A percentile compares a stretch with the other conserved stretches of the same genome.
Evolutionary conservation across 2,797 vertebrate genomes (phyloP).

Genomic region (Crotalus adamanteus): DNA sequence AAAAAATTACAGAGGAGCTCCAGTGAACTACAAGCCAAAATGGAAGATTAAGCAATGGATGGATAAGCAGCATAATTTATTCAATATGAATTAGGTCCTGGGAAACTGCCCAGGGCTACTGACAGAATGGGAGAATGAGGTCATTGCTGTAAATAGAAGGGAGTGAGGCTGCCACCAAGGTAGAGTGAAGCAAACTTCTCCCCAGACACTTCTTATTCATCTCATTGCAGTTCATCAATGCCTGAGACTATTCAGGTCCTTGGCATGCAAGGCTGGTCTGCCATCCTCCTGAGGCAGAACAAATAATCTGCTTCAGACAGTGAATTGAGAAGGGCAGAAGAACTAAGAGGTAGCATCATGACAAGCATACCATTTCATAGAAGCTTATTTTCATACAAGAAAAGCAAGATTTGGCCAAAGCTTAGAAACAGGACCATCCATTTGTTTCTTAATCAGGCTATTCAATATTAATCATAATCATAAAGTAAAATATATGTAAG

Average conservation of each 20-base stretch:
- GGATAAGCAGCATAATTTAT: background rate
- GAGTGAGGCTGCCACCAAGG: conserved; percentile 10
- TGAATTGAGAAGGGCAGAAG: background rate
- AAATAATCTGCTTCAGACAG: background rate
- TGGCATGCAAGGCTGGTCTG: background rate
- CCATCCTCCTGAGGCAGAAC: background rate
- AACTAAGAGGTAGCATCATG: too few relatives aligned
- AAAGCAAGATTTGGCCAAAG: too few relatives aligned
- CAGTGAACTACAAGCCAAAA: conserved; percentile 37
- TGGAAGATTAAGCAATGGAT: conserved; percentile 6
- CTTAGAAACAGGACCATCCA: too few relatives aligned
- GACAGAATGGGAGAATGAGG: background rate
- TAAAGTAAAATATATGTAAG: background rate
- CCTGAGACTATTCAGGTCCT: background rate
- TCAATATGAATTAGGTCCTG: background rate
- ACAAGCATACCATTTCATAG: too few relatives aligned
- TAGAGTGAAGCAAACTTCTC: background rate
- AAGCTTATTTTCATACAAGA: too few relatives aligned
- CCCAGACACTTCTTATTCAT: background rate
- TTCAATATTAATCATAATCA: background rate
- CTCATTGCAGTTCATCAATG: background rate
- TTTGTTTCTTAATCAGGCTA: background rate
- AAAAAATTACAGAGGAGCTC: conserved; percentile 1
- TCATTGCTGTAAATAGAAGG: conserved; percentile 10
- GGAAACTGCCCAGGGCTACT: conserved; percentile 25